A percentile compares a stretch with the other conserved stretches of the same genome.
Conservation (phyloP, 2,797 vertebrate genomes). For the Heliangelus exortis region DNA sequence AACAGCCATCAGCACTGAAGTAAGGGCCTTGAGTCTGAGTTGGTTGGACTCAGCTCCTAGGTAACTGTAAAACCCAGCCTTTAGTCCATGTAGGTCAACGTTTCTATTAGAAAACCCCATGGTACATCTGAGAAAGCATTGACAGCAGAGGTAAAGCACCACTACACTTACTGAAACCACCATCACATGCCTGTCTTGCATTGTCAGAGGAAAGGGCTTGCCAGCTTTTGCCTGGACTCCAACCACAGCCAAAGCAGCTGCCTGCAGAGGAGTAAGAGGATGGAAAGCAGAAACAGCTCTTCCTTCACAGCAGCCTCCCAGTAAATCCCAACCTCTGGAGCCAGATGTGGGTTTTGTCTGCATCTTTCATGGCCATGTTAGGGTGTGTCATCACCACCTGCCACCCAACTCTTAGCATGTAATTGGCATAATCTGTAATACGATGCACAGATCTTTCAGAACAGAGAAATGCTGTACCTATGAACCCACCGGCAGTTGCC, state of each 20-base stretch:
- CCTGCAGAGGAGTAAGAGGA: not conserved
- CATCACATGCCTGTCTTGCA: not conserved
- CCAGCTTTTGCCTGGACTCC: not conserved
- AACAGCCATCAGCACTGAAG: not conserved
- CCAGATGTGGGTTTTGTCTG: not conserved
- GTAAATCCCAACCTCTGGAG: not conserved
- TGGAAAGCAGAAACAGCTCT: not conserved
- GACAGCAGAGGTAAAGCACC: not conserved
- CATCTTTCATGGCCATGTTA: not conserved
- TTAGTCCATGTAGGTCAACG: not conserved
- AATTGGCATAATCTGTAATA: not conserved
- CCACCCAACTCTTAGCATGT: fast-evolving
- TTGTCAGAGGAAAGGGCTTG: not conserved
- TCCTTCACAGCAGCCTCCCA: not conserved
- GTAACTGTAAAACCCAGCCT: not conserved
- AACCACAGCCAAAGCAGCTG: not conserved
- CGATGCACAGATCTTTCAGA: not conserved
- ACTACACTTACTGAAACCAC: not conserved
- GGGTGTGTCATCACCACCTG: fast-evolving
- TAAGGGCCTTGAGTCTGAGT: not conserved
- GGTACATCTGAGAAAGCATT: not conserved
- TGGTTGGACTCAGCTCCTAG: not conserved
- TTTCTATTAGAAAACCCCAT: fast-evolving
- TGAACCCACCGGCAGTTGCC: not conserved
- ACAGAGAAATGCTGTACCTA: not conserved